Percentiles rank a stretch among this genome's conserved stretches.
Conservation (phyloP, 35 echinoderm and acorn worm genomes). For the Anneissia japonica region DNA sequence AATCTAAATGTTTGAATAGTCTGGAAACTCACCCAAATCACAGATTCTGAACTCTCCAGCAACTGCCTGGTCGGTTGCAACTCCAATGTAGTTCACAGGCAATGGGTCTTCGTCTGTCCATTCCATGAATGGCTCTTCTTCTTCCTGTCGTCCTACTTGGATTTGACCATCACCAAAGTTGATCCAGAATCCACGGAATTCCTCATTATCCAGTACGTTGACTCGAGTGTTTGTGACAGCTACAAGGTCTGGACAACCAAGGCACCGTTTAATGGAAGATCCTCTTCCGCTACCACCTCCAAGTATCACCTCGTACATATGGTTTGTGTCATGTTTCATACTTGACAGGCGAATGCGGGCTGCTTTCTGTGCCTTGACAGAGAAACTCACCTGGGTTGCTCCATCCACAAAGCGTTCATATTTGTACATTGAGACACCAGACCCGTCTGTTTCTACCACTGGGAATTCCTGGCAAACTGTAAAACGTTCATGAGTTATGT, state of each 20-base stretch:
- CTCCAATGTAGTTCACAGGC: conserved; percentile 9
- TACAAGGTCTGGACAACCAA: too few relatives aligned
- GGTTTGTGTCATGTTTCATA: not conserved
- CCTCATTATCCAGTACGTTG: not conserved
- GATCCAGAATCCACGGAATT: conserved; percentile 21
- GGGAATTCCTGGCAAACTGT: not conserved
- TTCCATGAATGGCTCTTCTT: conserved; percentile 24
- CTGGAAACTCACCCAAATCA: conserved; percentile 4
- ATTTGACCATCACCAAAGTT: conserved; percentile 3
- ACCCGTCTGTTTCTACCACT: not conserved
- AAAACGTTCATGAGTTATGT: too few relatives aligned
- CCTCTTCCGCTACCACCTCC: not conserved
- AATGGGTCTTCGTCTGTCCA: conserved; percentile 19
- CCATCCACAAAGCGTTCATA: not conserved
- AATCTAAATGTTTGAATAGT: not conserved
- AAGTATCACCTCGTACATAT: not conserved
- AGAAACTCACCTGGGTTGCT: not conserved
- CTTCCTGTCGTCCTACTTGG: not conserved
- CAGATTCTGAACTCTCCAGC: not conserved
- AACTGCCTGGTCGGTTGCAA: not conserved
- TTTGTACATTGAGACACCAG: not conserved
- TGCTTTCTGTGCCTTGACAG: not conserved
- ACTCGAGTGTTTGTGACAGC: not conserved
- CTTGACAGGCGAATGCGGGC: not conserved
- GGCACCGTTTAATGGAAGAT: not conserved